Base-by-base conservation (phyloP, 1,140 invertebrate species). In the Ceratina calcarata region DNA sequence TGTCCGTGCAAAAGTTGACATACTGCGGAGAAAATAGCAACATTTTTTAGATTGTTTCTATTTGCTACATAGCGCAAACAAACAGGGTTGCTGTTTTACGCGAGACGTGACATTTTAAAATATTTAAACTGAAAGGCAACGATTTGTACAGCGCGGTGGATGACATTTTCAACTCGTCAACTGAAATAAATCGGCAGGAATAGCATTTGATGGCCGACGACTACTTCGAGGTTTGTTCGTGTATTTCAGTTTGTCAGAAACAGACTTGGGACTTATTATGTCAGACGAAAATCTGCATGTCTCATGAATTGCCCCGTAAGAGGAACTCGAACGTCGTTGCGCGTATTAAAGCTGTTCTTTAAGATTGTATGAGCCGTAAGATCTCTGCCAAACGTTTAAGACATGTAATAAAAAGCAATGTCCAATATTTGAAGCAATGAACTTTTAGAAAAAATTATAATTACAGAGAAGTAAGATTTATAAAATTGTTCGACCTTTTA, bases 21-120 rank as follows among this genome's bases (percentile, higher is more conserved):
- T 22, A 58, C 58, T 45, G 32, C 2, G n/a, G 20, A 15, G 57
- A 61, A 49, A 61, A 72, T 72, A 24, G 57, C 57, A 24, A 49
- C 57, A 49, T 61, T 72, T 72, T 72, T 49, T 45, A 61, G 57
- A 49, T 49, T 16, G 70, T 61, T 61, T 61, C 32, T 24, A 32
- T 72, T 72, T 49, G 18, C 22, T 4, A 32, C 27, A 4, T 32
- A 1, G 16, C 12, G 37, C 15, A 61, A 72, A 61, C 20, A 49
- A 72, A 72, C 67, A 27, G 53, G 4, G 12, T 57, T 20, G 24
- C 51, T 27, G 32, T 58, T 70, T 57, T n/a, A 12, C 51, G 51
- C 70, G 57, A 61, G 16, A 10, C 12, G 20, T n/a, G 37, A 2
- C 37, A 16, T 49, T 72, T 72, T n/a, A 22, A 72, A 72, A 22